Evolutionary conservation across 2,888 invertebrate genomes (phyloP).

Genomic region (Sepiola atlantica): DNA sequence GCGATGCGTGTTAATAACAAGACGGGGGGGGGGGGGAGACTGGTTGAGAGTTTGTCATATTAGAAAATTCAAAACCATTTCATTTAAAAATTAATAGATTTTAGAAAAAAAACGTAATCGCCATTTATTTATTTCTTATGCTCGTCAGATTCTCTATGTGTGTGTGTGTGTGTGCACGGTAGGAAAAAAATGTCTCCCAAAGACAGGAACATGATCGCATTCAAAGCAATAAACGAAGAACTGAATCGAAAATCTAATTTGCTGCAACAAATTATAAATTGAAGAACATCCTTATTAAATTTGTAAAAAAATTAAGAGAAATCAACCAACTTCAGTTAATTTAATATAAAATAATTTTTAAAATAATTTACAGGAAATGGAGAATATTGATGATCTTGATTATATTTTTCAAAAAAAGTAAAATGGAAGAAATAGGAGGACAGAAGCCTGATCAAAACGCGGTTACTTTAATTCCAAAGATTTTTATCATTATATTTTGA

Average conservation of each 20-base stretch:
- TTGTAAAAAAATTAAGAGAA: background rate
- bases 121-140: background rate
- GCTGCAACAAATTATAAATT: background rate
- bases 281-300: background rate
- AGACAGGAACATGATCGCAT: background rate
- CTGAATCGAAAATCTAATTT: background rate
- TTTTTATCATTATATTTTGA: background rate
- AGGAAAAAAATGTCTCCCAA: background rate
- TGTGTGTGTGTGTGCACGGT: background rate
- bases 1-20: background rate
- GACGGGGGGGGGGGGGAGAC: background rate
- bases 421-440: background rate
- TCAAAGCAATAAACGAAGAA: background rate
- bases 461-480: background rate
- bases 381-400: background rate
- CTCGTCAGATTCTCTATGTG: background rate
- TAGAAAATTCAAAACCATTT: background rate
- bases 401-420: background rate
- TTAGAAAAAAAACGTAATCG: background rate
- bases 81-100: background rate
- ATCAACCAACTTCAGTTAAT: background rate
- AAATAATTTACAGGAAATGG: background rate
- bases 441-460: background rate
- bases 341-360: background rate
- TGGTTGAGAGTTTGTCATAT: background rate